These are phyloP conservation scores for Copsychus sechellarum DNA, from an alignment of 2,113 vertebrate genomes.

Conservation along the genomic window DNA sequence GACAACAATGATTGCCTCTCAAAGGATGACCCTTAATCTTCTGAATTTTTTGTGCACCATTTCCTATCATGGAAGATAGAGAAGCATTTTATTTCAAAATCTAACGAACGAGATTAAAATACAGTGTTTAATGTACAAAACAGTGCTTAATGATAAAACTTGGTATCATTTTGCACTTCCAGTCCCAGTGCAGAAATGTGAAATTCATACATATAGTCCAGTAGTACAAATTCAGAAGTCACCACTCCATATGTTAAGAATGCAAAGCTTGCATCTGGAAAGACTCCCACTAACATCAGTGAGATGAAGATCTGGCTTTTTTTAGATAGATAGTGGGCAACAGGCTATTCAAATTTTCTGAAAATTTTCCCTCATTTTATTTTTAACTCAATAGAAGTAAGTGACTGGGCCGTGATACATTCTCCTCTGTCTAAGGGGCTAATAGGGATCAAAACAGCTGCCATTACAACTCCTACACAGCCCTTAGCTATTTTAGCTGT, in stretches of 20 bases:
- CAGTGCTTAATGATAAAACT: background rate
- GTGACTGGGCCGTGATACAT: fast-evolving
- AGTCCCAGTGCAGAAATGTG: background rate
- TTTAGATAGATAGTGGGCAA: background rate
- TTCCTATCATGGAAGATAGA: background rate
- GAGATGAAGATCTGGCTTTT: background rate
- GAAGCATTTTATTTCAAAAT: background rate
- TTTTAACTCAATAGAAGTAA: background rate
- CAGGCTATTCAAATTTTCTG: background rate
- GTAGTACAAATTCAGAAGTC: background rate
- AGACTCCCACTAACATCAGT: background rate
- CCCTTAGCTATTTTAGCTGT: background rate
- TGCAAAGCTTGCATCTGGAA: background rate
- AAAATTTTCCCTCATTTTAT: background rate
- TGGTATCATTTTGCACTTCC: background rate
- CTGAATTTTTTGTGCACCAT: background rate
- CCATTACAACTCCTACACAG: background rate
- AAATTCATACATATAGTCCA: background rate
- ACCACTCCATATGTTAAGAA: background rate
- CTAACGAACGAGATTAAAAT: background rate
- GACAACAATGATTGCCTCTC: background rate
- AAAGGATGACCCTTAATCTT: background rate
- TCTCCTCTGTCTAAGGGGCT: background rate
- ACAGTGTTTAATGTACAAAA: background rate
- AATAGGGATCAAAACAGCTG: background rate